phyloP scores from a whole-genome alignment of 2,797 vertebrate genomes.

The Gymnocypris eckloni region DNA sequence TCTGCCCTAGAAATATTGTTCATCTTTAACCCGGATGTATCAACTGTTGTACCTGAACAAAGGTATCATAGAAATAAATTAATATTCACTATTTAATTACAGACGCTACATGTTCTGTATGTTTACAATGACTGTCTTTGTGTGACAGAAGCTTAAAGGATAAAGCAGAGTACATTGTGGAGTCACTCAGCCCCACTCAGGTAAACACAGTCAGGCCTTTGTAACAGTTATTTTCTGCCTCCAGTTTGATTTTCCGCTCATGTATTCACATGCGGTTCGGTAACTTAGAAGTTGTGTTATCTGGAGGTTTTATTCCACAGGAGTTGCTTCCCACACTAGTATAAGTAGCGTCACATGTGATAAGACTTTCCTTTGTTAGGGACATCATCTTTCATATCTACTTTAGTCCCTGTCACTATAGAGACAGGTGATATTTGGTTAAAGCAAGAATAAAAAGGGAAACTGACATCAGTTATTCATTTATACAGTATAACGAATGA shows the following conservation, averaged over 20 bases:
- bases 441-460: background rate
- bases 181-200: slow-evolving; percentile 64
- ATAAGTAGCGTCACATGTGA: slow-evolving; percentile 3
- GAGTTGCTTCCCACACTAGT: background rate
- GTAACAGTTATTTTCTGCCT: background rate
- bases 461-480: background rate
- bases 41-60: slow-evolving; percentile 52
- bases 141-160: slow-evolving; percentile 68
- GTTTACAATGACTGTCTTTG: background rate
- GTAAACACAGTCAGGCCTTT: slow-evolving; percentile 59
- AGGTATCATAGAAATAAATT: slow-evolving; percentile 65
- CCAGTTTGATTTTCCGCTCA: background rate
- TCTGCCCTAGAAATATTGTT: slow-evolving; percentile 73
- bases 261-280: background rate
- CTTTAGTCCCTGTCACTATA: background rate
- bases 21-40: slow-evolving; percentile 72
- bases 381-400: background rate
- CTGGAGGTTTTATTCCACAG: background rate
- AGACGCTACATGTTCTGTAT: background rate
- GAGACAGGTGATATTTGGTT: background rate
- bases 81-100: background rate
- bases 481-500: background rate
- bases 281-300: background rate
- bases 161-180: slow-evolving; percentile 66
- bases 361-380: background rate